Conservation (phyloP, 2,888 invertebrate genomes). For the Drosophila rubida region DNA sequence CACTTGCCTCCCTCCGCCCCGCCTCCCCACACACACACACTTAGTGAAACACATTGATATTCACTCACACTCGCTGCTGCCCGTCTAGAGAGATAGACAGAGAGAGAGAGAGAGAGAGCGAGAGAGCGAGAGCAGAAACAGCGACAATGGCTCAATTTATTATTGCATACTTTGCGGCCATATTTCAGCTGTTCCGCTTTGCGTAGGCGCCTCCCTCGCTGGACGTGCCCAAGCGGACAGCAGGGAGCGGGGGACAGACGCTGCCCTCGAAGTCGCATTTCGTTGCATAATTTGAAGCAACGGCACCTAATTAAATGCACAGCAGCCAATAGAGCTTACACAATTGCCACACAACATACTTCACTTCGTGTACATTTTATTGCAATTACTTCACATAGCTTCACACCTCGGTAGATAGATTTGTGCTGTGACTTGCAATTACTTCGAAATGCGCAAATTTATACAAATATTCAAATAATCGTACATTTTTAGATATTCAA, state of each 20-base stretch:
- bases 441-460: too few species aligned
- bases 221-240: neutral
- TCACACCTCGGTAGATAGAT: too few species aligned
- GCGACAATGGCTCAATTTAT: constrained; percentile 75
- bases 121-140: constrained; percentile 15
- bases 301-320: constrained; percentile 11
- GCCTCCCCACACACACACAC: constrained; percentile 8
- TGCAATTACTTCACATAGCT: too few species aligned
- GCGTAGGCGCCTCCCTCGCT: too few species aligned
- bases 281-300: constrained; percentile 26
- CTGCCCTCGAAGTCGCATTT: constrained; percentile 25
- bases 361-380: too few species aligned
- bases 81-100: too few species aligned
- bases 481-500: too few species aligned
- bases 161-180: constrained; percentile 76
- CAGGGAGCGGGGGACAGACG: neutral
- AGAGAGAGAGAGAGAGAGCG: too few species aligned
- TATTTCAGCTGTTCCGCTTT: constrained; percentile 43
- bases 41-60: neutral
- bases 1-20: neutral
- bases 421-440: too few species aligned
- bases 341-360: too few species aligned
- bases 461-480: too few species aligned
- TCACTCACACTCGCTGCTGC: neutral
- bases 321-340: neutral